Evolutionary conservation across 2,113 vertebrate genomes (phyloP), one percentile per base, ranked within the genome.

Genomic region (Nesospiza acunhae): DNA sequence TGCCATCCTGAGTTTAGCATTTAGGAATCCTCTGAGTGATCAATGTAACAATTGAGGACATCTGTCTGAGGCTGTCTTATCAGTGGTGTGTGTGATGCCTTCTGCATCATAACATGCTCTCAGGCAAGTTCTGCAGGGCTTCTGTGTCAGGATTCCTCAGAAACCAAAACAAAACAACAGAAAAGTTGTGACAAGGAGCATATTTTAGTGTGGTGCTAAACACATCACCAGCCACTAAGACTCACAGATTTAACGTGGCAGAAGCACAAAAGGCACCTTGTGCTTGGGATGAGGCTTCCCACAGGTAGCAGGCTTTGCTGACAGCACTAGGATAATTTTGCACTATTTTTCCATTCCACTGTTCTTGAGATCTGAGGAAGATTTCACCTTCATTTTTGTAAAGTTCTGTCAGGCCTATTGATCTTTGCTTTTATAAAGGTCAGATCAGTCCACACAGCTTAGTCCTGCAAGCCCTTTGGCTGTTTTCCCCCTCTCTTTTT

Each of bases 171-270:
- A n/a, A 46, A 83, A 8, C 41, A 79, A 44, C n/a, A 69, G 76
- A 74, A 84, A 78, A 62, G 33, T 83, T 74, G 55, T 95, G 86
- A 95, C 83, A 94, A 93, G 72, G 55, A 94, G 20, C 94, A 96
- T 80, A 84, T 95, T 96, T 92, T 41, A 89, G 23, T 24, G 42
- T 62, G 75, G 26, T 52, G 50, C 13, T 63, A 2, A 63, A 55
- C 63, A 49, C 78, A 72, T 77, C 75, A 74, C n/a, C 46, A 62
- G 28, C 37, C n/a, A 35, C 63, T 16, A 16, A 53, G 55, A 20
- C 39, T 80, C 68, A 42, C 13, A 73, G 42, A 31, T 83, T 79
- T 62, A 82, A 47, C 0, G 1, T 23, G 13, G 49, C 47, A 83
- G 49, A 60, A n/a, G 8, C 14, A 39, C 63, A 83, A 58, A 84